Base-by-base conservation (phyloP, 2,888 invertebrate species). In the Mythimna loreyi region DNA sequence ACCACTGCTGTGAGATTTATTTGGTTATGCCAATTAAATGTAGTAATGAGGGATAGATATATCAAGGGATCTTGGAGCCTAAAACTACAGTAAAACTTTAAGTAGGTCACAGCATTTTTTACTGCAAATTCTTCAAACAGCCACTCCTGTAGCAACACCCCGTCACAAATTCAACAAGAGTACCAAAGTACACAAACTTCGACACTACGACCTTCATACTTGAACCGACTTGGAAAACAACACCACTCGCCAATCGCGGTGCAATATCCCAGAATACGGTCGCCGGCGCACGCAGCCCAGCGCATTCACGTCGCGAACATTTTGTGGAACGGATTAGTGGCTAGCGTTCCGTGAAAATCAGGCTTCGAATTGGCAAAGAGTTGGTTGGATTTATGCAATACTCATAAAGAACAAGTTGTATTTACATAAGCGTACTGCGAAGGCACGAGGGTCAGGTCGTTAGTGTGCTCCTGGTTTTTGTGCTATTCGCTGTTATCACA, bases 301-400 rank as follows among this genome's bases (percentile, higher is more conserved):
- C 83, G 78, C 87, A 87, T 83, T 88, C 81, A 65, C 74, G 75
- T 71, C 73, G 85, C 81, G 74, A 85, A 81, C 87, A 91, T 86
- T 93, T 92, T 90, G 90, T 90, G 87, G 90, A 90, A 90, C 93
- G 91, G 90, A 92, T 92, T 90, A 92, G 87, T 85, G 84, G 53
- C 79, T 92, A 92, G 85, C 85, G 91, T 93, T 92, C 92, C 94
- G 93, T 95, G 93, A 92, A 94, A 94, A 93, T 72, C 91, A 88
- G 91, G 89, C 90, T 91, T 89, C 87, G 72, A 50, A 91, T 94
- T 94, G 91, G 93, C 89, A 93, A 94, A 94, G 91, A 92, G 89
- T 87, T 89, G 86, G 86, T 83, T 86, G 89, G 90, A 92, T 94
- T 94, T 92, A 90, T 95, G 94, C 94, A 95, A 95, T 88, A 84